These are phyloP conservation scores for Drosophila sp. DNA, from an alignment of 1,140 invertebrate genomes.

Conservation along the genomic window DNA sequence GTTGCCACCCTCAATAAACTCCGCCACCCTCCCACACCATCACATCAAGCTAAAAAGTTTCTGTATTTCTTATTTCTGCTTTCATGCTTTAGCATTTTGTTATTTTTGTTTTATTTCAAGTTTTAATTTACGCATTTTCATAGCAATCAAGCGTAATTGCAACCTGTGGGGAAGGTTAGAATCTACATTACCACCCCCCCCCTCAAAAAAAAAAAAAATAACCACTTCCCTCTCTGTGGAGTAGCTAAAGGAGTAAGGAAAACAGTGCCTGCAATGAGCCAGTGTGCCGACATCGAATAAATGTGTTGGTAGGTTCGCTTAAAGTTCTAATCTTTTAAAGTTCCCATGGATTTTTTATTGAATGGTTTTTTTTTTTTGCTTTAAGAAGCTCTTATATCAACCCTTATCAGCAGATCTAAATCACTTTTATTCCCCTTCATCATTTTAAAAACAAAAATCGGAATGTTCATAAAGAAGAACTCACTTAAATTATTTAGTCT, in stretches of 20 bases:
- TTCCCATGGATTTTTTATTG: too few species aligned
- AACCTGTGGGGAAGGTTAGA: slow-evolving; percentile 11
- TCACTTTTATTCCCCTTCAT: too few species aligned
- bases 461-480: too few species aligned
- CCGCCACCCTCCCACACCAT: neutral
- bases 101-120: slow-evolving; percentile 43
- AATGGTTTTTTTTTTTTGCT: too few species aligned
- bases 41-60: slow-evolving; percentile 36
- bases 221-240: neutral
- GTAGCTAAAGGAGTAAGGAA: slow-evolving; percentile 4
- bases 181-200: neutral
- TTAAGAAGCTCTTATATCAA: too few species aligned
- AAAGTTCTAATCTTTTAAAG: neutral
- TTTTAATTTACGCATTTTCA: slow-evolving; percentile 72
- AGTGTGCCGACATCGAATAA: too few species aligned
- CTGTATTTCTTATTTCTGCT: slow-evolving; percentile 36
- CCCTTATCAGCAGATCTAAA: too few species aligned
- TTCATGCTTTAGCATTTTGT: neutral
- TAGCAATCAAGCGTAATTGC: slow-evolving; percentile 70
- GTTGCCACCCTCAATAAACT: slow-evolving; percentile 35
- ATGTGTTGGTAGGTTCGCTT: neutral
- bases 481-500: too few species aligned
- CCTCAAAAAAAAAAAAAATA: neutral
- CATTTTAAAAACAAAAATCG: too few species aligned
- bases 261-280: neutral